These are phyloP conservation scores for Brotula barbata DNA, from an alignment of 2,797 vertebrate species.

Conservation along the genomic window DNA sequence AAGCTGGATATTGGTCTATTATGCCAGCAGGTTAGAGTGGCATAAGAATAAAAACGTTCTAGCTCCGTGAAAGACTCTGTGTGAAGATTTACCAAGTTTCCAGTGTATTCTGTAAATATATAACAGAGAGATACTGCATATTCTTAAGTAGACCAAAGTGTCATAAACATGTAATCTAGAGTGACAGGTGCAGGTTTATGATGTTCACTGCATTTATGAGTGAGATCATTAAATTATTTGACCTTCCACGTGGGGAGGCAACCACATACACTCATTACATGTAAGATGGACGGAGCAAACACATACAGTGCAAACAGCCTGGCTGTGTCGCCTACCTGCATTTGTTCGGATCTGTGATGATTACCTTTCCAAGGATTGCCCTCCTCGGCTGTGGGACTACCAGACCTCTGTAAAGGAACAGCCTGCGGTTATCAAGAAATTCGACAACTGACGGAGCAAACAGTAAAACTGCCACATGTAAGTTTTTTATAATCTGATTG, in stretches of 20 bases:
- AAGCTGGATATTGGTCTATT: background rate
- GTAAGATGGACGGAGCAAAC: background rate
- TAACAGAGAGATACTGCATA: conserved; percentile 17
- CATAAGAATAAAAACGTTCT: conserved; percentile 13
- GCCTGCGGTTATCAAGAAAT: conserved; percentile 34
- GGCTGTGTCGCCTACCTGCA: conserved; percentile 66
- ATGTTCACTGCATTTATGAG: conserved; percentile 1
- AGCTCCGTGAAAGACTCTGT: conserved; percentile 19
- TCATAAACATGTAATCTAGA: conserved; percentile 12
- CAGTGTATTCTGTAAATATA: conserved; percentile 36
- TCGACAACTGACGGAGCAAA: conserved; percentile 33
- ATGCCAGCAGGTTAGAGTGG: conserved; percentile 6
- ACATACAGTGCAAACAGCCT: conserved; percentile 1
- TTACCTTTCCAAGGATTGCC: conserved; percentile 54
- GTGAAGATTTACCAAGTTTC: conserved; percentile 14
- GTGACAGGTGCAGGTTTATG: conserved; percentile 14
- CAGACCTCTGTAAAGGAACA: conserved; percentile 67
- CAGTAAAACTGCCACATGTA: conserved; percentile 13
- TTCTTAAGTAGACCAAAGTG: conserved; percentile 10
- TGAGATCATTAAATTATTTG: background rate
- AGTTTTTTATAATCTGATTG: conserved; percentile 8
- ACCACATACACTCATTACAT: background rate
- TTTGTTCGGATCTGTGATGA: conserved; percentile 61
- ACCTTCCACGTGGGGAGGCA: background rate
- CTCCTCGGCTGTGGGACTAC: conserved; percentile 71